phyloP scores from a whole-genome alignment of 1,140 invertebrate genomes.

The Aphelenchoides besseyi region DNA sequence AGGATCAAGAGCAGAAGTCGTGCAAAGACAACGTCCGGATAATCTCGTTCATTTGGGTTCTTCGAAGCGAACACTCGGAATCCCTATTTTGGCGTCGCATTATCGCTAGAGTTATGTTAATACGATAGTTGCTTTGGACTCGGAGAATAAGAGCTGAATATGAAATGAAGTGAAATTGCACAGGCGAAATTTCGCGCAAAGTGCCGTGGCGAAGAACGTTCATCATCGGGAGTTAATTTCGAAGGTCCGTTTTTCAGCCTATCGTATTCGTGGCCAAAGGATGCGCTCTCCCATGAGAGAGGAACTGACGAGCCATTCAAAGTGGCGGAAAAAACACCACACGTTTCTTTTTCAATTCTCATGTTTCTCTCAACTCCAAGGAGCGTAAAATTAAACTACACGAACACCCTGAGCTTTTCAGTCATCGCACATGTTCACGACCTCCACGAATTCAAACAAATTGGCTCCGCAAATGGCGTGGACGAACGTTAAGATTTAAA shows the following conservation, averaged over 20 bases:
- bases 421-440: not conserved
- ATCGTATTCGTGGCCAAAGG: not conserved
- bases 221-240: not conserved
- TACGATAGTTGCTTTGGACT: too few relatives aligned
- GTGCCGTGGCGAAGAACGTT: not conserved
- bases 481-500: not conserved
- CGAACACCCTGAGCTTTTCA: too few relatives aligned
- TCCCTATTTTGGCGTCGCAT: not conserved
- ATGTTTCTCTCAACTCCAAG: not conserved
- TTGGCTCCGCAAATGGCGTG: not conserved
- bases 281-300: not conserved
- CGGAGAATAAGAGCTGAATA: not conserved
- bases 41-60: too few relatives aligned
- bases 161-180: not conserved
- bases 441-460: not conserved
- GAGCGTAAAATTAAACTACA: too few relatives aligned
- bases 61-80: not conserved
- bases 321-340: not conserved
- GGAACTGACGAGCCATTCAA: not conserved
- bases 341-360: not conserved
- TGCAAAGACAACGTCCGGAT: too few relatives aligned
- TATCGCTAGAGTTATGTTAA: too few relatives aligned
- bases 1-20: too few relatives aligned
- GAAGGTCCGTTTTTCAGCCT: not conserved
- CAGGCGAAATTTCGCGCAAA: not conserved